phyloP scores from a whole-genome alignment of 2,797 vertebrate species.

The Rhinatrema bivittatum region DNA sequence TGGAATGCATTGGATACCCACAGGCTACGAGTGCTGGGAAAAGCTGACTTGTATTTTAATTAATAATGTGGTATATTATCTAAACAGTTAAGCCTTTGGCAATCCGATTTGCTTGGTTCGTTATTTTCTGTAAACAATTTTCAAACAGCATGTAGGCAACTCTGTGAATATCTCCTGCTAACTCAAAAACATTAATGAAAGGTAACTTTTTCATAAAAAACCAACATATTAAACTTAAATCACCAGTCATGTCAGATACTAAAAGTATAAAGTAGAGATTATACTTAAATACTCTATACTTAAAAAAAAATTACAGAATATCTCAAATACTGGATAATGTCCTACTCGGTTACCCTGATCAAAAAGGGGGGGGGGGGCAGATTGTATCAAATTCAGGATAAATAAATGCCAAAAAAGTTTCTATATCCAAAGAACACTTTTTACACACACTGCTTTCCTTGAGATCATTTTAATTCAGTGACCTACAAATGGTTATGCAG shows the following conservation, averaged over 20 bases:
- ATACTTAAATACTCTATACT: background rate
- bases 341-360: too few species aligned
- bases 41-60: conserved; percentile 94
- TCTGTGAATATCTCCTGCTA: conserved; percentile 50
- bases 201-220: conserved; percentile 6
- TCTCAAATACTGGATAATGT: accelerated
- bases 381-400: too few species aligned
- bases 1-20: conserved; percentile 91
- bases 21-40: conserved; percentile 70
- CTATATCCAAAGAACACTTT: too few species aligned
- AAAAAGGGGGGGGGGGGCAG: too few species aligned
- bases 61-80: conserved; percentile 86
- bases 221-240: conserved; percentile 15
- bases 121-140: conserved; percentile 84
- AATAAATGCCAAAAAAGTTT: too few species aligned
- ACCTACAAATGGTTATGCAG: too few species aligned
- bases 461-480: too few species aligned
- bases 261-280: background rate
- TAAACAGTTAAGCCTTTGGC: conserved; percentile 81
- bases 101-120: conserved; percentile 62
- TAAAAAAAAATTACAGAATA: background rate
- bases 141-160: conserved; percentile 66
- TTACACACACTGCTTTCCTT: too few species aligned
- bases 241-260: background rate
- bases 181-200: conserved; percentile 47